Evolutionary conservation across 2,797 vertebrate species (phyloP).

Genomic region (Neosilurus mollespiculum): DNA sequence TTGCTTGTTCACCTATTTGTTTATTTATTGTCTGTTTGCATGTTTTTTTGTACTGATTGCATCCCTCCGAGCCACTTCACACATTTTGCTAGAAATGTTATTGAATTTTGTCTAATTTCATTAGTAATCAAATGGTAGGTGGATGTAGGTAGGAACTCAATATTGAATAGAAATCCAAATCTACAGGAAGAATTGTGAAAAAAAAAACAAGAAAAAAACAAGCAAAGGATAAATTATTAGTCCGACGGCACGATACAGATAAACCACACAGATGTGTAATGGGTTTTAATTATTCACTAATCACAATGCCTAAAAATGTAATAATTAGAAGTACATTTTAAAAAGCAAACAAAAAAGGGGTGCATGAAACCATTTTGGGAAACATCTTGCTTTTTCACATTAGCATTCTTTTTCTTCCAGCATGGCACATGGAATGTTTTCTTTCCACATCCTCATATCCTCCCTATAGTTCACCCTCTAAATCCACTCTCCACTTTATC

Average conservation of each 20-base stretch:
- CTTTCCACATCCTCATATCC: constrained; percentile 36
- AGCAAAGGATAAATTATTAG: background rate
- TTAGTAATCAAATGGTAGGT: background rate
- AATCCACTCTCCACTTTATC: constrained; percentile 31
- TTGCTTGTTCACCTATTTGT: too few species aligned
- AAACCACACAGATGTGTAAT: too few species aligned
- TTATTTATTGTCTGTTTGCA: too few species aligned
- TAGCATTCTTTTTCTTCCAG: constrained; percentile 9
- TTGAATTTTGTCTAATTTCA: too few species aligned
- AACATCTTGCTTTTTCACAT: background rate
- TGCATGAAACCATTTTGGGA: background rate
- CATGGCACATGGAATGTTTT: constrained; percentile 40
- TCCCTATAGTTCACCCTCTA: constrained; percentile 21
- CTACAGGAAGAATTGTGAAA: background rate
- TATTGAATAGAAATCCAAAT: background rate
- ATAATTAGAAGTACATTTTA: background rate
- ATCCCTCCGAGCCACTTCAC: background rate
- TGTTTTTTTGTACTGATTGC: background rate
- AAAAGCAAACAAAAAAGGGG: background rate
- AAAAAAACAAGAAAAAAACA: background rate
- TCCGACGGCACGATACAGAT: background rate
- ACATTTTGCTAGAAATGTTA: background rate
- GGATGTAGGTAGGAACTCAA: background rate
- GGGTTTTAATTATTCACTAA: too few species aligned
- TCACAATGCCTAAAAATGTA: background rate